Evolutionary conservation across 2,888 invertebrate genomes (phyloP).

Genomic region (Andrena minutula): DNA sequence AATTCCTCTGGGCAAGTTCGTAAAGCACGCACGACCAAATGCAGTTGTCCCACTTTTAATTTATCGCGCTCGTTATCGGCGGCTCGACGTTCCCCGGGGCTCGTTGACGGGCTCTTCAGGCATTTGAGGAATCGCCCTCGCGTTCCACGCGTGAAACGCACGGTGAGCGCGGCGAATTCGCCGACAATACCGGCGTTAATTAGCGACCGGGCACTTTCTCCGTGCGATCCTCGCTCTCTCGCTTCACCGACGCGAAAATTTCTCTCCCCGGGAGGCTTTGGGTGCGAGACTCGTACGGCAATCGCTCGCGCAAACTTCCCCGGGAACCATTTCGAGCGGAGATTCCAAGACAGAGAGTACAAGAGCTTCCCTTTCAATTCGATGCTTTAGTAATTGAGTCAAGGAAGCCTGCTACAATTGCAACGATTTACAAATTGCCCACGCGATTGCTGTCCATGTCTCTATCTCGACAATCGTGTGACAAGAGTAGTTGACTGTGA

Average conservation of each 20-base stretch:
- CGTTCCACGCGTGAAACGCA: background rate
- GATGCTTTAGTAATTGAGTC: background rate
- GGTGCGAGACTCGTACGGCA: background rate
- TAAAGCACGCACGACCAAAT: background rate
- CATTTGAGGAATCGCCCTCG: background rate
- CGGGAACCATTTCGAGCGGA: no score
- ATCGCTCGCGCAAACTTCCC: background rate
- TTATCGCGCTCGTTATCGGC: slow-evolving; percentile 33
- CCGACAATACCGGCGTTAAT: slow-evolving; percentile 24
- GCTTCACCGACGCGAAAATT: slow-evolving; percentile 12
- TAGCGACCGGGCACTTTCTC: slow-evolving; percentile 37
- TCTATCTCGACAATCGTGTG: no score
- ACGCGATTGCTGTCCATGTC: background rate
- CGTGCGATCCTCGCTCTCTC: slow-evolving; percentile 11
- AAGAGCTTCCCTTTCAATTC: no score
- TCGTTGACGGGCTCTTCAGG: background rate
- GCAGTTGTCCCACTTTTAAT: slow-evolving; percentile 4
- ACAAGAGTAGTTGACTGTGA: no score
- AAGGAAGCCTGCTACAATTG: no score
- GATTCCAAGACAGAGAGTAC: no score
- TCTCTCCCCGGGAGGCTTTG: slow-evolving; percentile 5
- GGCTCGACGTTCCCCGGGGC: background rate
- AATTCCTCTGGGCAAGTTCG: background rate
- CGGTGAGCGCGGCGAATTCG: background rate
- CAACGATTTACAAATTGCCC: background rate